Evolutionary conservation across 2,797 vertebrate genomes (phyloP).

Genomic region (Chaunax sp.): DNA sequence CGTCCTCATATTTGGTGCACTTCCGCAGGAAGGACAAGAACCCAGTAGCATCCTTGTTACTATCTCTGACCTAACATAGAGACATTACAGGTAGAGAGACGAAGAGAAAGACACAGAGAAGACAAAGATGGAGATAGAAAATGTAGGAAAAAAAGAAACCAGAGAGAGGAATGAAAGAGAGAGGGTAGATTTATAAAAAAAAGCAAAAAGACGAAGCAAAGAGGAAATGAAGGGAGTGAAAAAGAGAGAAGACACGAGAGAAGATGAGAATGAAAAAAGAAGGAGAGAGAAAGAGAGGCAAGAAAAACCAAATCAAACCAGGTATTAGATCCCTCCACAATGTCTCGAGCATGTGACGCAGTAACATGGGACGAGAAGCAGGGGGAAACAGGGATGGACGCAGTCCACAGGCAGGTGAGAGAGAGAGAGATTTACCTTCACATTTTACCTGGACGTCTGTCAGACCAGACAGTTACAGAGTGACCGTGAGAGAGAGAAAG

Average conservation of each 20-base stretch:
- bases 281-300: slow-evolving; percentile 13
- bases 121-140: slow-evolving; percentile 11
- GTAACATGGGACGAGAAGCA: slow-evolving; percentile 79
- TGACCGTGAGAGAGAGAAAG: slow-evolving; percentile 88
- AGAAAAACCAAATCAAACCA: slow-evolving; percentile 58
- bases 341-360: slow-evolving; percentile 63
- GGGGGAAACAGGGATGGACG: slow-evolving; percentile 81
- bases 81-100: slow-evolving; percentile 24
- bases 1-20: slow-evolving; percentile 96
- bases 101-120: slow-evolving; percentile 7
- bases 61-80: slow-evolving; percentile 90
- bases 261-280: background rate
- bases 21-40: slow-evolving; percentile 95
- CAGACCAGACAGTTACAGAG: slow-evolving; percentile 87
- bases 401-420: slow-evolving; percentile 87
- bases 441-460: slow-evolving; percentile 90
- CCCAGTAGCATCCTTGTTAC: slow-evolving; percentile 91
- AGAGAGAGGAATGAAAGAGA: slow-evolving; percentile 12
- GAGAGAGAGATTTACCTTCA: slow-evolving; percentile 88
- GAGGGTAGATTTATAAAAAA: background rate
- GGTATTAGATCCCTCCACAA: slow-evolving; percentile 68
- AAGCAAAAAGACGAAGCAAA: background rate
- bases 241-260: background rate
- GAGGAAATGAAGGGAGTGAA: slow-evolving; percentile 22
- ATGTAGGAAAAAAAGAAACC: slow-evolving; percentile 3